Evolutionary conservation across 2,888 invertebrate species (phyloP), one percentile per base, ranked within the genome.

Genomic region (Thysanoteuthis rhombus): DNA sequence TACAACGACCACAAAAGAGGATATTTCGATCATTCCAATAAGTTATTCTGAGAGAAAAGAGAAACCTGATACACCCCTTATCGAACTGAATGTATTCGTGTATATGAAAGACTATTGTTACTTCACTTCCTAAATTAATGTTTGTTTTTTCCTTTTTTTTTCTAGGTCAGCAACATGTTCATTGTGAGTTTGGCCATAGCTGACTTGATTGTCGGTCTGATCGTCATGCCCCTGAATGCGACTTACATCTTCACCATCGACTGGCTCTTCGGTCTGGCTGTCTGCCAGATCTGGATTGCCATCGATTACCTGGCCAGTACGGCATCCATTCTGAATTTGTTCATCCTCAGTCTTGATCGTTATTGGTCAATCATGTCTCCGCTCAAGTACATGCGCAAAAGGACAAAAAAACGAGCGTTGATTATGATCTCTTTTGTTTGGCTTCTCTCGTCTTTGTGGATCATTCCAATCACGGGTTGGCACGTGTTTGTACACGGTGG

Each of bases 221-320:
- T 97, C 91, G 97, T 97, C 25, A 97, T 97, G 97, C 97, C 97
- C 16, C 97, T 97, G 94, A 97, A 97, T 94, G 97, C 97, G 32
- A 96, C 97, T 45, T 97, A 97, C 95, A 97, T 97, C 94, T 96
- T 97, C 95, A 97, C 97, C 90, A 95, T 95, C 58, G 95, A 95
- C 92, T 97, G 97, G 97, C 95, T 97, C n/a, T 97, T 97, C 94
- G 97, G 98, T 0, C 96, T 97, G 32, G 97, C 97, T 47, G 96
- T 98, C 75, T 98, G 98, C 95, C 97, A 97, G 95, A 96, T 97
- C 94, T 98, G 98, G 98, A 97, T 98, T 89, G 97, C 97, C 8
- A 97, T 97, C 36, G 98, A 98, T 96, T 98, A 98, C 96, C 97
- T 97, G 4, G 98, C 98, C 93, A 97, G 97, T 95, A 98, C 98